phyloP scores from a whole-genome alignment of 2,113 vertebrate genomes.

The Nycticebus coucang region DNA sequence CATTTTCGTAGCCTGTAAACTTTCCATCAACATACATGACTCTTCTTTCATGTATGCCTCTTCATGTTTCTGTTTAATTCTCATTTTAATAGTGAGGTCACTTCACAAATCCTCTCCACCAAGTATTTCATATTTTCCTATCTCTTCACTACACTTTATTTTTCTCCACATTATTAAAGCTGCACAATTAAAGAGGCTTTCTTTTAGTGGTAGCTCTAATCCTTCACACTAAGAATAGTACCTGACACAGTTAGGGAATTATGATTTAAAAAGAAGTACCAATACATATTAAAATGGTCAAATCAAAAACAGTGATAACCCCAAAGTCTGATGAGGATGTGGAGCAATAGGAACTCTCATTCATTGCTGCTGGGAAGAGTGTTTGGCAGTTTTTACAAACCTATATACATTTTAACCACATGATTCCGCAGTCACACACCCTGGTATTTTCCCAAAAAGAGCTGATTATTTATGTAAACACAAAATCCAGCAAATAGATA shows the following conservation, averaged over 20 bases:
- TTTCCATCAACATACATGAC: neutral
- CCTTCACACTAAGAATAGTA: neutral
- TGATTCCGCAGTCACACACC: neutral
- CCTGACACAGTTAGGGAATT: neutral
- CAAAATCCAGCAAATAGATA: neutral
- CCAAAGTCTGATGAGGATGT: neutral
- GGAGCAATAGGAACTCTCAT: neutral
- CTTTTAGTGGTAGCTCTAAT: neutral
- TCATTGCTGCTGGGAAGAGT: neutral
- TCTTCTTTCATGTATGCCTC: neutral
- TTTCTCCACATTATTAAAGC: neutral
- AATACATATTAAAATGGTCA: no score
- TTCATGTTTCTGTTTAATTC: neutral
- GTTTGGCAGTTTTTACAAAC: neutral
- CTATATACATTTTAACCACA: neutral
- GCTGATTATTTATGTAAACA: neutral
- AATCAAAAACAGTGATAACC: neutral
- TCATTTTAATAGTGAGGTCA: neutral
- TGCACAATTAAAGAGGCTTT: neutral
- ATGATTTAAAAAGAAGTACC: neutral
- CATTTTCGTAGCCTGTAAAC: neutral
- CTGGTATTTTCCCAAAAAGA: neutral
- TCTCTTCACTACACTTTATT: neutral
- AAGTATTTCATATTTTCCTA: no score
- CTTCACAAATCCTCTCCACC: neutral